Percentiles rank a stretch among this genome's conserved stretches.
phyloP scores from a whole-genome alignment of 2,113 vertebrate genomes.

The Callochromis pleurospilus region DNA sequence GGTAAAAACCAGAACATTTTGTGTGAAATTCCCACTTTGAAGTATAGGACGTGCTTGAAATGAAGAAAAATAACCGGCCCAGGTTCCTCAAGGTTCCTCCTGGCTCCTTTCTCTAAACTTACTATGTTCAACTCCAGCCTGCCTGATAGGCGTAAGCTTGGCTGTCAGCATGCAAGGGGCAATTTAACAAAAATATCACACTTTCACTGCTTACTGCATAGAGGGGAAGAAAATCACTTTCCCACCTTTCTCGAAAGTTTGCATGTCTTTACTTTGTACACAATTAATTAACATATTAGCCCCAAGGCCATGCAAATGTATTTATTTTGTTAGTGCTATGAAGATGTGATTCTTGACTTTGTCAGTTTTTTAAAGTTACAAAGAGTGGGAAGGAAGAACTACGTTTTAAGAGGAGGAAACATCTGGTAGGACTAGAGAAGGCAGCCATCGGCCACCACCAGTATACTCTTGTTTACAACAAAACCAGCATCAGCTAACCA shows the following conservation, averaged over 20 bases:
- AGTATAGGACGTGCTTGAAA: constrained; percentile 38
- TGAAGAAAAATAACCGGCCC: constrained; percentile 34
- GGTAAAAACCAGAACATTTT: constrained; percentile 22
- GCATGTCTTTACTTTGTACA: neutral
- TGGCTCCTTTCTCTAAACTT: constrained; percentile 26
- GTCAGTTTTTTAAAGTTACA: neutral
- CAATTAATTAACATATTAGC: neutral
- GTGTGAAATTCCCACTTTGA: constrained; percentile 54
- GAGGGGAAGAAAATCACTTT: fast-evolving
- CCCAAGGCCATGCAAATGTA: neutral
- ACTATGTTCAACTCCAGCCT: constrained; percentile 14
- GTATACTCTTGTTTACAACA: neutral
- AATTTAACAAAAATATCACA: constrained; percentile 11
- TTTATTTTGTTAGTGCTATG: neutral
- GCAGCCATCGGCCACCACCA: neutral
- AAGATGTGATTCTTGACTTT: neutral
- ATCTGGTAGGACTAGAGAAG: neutral
- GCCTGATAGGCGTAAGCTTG: constrained; percentile 15
- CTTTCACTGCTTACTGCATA: neutral
- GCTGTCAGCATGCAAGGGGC: constrained; percentile 11
- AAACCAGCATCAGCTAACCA: neutral
- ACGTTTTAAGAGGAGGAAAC: neutral
- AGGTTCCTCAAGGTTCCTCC: constrained; percentile 42
- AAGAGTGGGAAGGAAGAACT: neutral
- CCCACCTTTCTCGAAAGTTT: neutral